Conservation (phyloP, 1,140 invertebrate species). For the Melanaphis sacchari region DNA sequence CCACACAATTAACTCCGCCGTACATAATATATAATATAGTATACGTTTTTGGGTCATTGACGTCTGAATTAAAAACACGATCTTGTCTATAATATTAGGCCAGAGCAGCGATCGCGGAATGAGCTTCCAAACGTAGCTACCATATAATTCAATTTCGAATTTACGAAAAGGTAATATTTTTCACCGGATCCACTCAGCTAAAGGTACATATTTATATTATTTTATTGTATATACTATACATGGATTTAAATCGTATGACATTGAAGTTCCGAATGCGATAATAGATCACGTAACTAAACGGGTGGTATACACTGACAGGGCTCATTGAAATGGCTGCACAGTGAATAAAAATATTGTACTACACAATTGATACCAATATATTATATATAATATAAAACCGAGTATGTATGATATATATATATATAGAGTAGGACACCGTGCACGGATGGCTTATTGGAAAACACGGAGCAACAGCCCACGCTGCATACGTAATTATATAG, state of each 20-base stretch:
- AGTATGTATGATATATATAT: no score
- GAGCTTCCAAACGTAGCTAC: neutral
- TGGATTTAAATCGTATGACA: neutral
- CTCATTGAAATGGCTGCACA: neutral
- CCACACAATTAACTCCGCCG: neutral
- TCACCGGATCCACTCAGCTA: neutral
- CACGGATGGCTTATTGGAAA: neutral
- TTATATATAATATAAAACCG: no score
- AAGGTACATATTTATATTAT: neutral
- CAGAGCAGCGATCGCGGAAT: neutral
- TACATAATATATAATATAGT: neutral
- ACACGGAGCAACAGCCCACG: neutral
- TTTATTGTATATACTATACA: neutral
- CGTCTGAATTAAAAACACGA: neutral
- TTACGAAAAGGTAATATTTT: neutral
- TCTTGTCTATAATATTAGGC: neutral
- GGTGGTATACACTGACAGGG: neutral
- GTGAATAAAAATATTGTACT: neutral
- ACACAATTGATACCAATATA: neutral
- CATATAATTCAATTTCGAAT: neutral
- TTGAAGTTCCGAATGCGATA: neutral
- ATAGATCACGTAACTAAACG: neutral
- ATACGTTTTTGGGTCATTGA: neutral
- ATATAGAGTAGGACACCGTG: neutral
- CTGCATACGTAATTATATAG: slow-evolving; percentile 13